phyloP scores from a whole-genome alignment of 2,113 vertebrate species.

The Papio anubis region DNA sequence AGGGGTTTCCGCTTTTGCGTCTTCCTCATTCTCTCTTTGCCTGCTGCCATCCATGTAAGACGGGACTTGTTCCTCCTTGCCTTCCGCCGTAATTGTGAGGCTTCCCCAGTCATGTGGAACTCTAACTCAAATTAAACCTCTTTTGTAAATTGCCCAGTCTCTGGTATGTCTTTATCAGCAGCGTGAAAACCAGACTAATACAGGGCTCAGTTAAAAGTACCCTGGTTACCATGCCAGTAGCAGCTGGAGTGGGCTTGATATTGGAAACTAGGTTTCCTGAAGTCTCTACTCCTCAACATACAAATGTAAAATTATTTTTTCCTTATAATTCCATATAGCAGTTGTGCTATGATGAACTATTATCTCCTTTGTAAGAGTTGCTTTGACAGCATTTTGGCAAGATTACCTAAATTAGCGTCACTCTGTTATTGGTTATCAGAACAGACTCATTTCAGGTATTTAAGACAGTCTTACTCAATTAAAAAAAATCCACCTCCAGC shows the following conservation, averaged over 20 bases:
- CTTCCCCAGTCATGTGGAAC: too few relatives aligned
- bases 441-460: neutral
- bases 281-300: neutral
- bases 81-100: too few relatives aligned
- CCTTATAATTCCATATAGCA: neutral
- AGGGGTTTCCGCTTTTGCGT: too few relatives aligned
- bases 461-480: neutral
- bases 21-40: too few relatives aligned
- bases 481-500: neutral
- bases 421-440: neutral
- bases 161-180: too few relatives aligned
- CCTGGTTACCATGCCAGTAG: neutral
- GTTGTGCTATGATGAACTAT: neutral
- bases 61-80: too few relatives aligned
- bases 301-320: rapidly evolving
- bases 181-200: too few relatives aligned
- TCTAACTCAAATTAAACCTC: too few relatives aligned
- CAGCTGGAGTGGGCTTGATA: neutral
- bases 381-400: neutral
- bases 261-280: neutral
- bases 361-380: neutral
- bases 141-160: too few relatives aligned
- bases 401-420: neutral
- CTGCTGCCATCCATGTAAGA: too few relatives aligned
- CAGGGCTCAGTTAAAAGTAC: neutral